phyloP scores from a whole-genome alignment of 1,140 invertebrate species.

The Cataglyphis hispanica region DNA sequence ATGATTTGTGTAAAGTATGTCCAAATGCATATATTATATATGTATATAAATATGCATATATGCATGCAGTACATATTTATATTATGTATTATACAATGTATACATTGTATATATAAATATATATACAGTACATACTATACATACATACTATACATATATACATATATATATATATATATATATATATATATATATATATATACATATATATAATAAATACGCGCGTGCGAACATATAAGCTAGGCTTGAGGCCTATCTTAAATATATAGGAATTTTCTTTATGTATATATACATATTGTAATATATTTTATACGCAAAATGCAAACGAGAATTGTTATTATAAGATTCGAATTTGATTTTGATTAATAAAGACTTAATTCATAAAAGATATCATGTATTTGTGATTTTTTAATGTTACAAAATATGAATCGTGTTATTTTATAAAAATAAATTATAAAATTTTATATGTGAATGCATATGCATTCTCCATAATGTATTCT shows the following conservation, averaged over 20 bases:
- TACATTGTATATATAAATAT: not conserved
- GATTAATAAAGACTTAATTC: conserved; percentile 76
- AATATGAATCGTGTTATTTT: not conserved
- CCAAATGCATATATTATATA: conserved; percentile 4
- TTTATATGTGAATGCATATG: not conserved
- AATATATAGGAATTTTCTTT: conserved; percentile 64
- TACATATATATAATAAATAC: conserved; percentile 27
- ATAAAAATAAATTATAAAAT: not conserved
- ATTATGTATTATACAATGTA: no score
- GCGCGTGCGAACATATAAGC: conserved; percentile 69
- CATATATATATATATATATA: not conserved
- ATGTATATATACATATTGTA: conserved; percentile 74
- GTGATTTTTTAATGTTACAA: not conserved
- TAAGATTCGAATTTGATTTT: conserved; percentile 74
- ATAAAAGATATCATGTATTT: not conserved
- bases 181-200: conserved; percentile 5
- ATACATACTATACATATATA: conserved; percentile 36
- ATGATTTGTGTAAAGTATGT: conserved; percentile 34
- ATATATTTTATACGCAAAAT: conserved; percentile 78
- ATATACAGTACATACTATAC: not conserved
- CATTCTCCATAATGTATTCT: not conserved
- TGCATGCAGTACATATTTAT: no score
- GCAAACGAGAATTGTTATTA: conserved; percentile 71
- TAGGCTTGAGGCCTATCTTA: conserved; percentile 74
- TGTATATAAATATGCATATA: conserved; percentile 41